Evolutionary conservation across 2,888 invertebrate genomes (phyloP), one percentile per base, ranked within the genome.

Genomic region (Altica lythri): DNA sequence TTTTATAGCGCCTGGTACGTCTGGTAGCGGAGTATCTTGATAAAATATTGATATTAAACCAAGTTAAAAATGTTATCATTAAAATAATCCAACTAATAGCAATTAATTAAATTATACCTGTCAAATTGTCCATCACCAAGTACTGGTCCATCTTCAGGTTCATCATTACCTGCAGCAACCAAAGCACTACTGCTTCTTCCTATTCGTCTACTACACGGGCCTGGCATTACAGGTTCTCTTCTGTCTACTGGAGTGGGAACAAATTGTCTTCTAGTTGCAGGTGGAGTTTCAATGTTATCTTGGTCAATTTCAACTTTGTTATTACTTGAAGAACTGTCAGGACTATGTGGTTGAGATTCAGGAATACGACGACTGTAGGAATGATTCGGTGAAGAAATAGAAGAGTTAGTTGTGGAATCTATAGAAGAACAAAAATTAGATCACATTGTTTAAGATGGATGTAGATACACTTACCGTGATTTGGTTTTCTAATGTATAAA

Each of bases 231-330:
- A 9, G 75, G 73, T 61, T 77, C 75, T 12, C 80, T 71, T 65
- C 82, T 82, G 16, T 80, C 78, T 34, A 84, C 84, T 25, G 83
- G 82, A 1, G 84, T 83, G 1, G 85, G 82, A 52, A 81, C 83
- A 68, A 86, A 86, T 18, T 83, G 76, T 63, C 88, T 84, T 50
- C 92, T 80, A 12, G 86, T 86, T 0, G 86, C 89, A 3, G 93
- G 92, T 13, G 93, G 92, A 1, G 93, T 93, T 79, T 93, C 92
- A 22, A 93, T 89, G 66, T 93, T 93, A 66, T 93, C 93, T 2
- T 92, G 90, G 73, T 93, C 93, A 30, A 93, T 91, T 70, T 92
- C 92, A 8, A 87, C 85, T 71, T 86, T 48, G 29, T 38, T 49
- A n/a, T 49, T 49, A 16, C 30, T 32, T 4, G 46, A 34, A 10